These are phyloP conservation scores for Actinemys pallida DNA, from an alignment of 2,113 vertebrate genomes.

Conservation along the genomic window DNA sequence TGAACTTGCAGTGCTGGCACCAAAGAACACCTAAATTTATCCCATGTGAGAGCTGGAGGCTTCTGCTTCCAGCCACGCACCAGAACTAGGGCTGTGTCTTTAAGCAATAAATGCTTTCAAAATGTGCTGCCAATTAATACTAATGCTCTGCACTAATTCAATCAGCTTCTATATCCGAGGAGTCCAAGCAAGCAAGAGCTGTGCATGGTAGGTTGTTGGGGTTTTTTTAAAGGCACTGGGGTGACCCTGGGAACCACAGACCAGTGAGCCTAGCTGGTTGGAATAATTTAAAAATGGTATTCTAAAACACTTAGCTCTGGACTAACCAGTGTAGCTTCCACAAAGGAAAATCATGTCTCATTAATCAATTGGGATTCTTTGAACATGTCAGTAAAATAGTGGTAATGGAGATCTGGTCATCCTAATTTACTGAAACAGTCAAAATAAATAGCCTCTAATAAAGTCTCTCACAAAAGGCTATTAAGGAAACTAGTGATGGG, in stretches of 20 bases:
- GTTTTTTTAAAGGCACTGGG: neutral
- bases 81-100: neutral
- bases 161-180: neutral
- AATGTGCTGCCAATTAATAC: neutral
- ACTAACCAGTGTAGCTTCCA: neutral
- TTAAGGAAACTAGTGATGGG: neutral
- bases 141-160: neutral
- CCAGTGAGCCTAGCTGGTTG: neutral
- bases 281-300: neutral
- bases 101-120: neutral
- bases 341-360: neutral
- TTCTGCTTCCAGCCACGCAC: neutral
- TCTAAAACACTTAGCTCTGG: conserved; percentile 28
- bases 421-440: neutral
- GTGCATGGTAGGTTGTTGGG: no score
- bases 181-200: neutral
- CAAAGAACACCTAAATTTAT: neutral
- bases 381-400: neutral
- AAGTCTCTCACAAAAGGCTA: neutral
- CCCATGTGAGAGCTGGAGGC: neutral
- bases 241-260: neutral
- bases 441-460: neutral
- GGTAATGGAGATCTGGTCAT: neutral
- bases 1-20: neutral
- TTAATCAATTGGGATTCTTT: neutral